Percentiles rank a stretch among this genome's conserved stretches.
Conservation (phyloP, 2,113 vertebrate genomes). For the Zosterops japonicus region DNA sequence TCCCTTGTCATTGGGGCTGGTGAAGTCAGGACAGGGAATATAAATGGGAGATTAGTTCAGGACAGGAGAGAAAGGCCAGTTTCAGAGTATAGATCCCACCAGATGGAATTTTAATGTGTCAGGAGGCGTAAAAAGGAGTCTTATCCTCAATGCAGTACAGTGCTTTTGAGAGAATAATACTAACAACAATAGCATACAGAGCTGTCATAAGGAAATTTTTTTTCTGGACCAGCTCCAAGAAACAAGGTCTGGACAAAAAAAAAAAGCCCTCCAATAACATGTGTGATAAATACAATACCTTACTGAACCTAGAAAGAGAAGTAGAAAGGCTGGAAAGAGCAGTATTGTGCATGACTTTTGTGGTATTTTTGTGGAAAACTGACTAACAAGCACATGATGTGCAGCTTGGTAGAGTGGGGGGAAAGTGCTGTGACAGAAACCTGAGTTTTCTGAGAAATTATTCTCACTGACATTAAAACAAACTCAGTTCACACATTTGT, state of each 20-base stretch:
- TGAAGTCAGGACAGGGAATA: not conserved
- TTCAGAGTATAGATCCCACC: not conserved
- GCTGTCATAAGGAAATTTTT: not conserved
- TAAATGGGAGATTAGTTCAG: not conserved
- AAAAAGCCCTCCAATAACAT: not conserved
- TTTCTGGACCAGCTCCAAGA: not conserved
- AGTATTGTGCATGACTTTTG: not conserved
- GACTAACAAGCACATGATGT: conserved; percentile 31
- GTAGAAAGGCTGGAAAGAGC: not conserved
- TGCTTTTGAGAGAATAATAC: not conserved
- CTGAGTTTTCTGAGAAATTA: conserved; percentile 15
- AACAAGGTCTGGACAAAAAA: not conserved
- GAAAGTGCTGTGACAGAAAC: not conserved
- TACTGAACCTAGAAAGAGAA: not conserved
- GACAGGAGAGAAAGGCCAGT: not conserved
- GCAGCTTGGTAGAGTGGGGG: not conserved
- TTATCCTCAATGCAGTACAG: not conserved
- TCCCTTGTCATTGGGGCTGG: not conserved
- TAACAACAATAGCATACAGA: not conserved
- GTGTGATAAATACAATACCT: not conserved
- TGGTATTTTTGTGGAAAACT: not conserved
- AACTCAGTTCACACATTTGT: not conserved
- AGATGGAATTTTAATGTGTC: not conserved
- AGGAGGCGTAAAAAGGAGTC: not conserved
- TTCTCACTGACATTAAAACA: not conserved